Conservation (phyloP, 37 sponge, comb jelly and placozoan genomes). For the Cliona cf. orientalis region DNA sequence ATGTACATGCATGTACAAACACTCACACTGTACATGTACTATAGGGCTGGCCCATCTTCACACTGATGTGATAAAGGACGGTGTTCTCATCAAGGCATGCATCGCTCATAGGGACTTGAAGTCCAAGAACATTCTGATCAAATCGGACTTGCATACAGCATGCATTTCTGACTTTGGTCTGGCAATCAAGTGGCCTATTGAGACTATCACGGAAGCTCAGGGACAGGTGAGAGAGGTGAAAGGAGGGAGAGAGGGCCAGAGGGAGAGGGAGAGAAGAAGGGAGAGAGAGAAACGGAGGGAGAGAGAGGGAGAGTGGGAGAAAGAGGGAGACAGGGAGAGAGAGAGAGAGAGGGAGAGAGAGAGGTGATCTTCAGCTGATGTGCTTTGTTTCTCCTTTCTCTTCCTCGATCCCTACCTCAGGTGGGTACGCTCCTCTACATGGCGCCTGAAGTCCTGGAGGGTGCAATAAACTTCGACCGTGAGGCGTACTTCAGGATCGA, state of each 20-base stretch:
- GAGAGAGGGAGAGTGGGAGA: too few species aligned
- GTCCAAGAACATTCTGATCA: slow-evolving; percentile 83
- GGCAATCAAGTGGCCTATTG: slow-evolving; percentile 56
- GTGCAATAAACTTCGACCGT: slow-evolving; percentile 65
- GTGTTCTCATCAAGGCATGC: slow-evolving; percentile 49
- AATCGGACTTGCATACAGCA: slow-evolving; percentile 49
- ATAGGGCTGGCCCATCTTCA: slow-evolving; percentile 80
- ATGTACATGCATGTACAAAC: too few species aligned
- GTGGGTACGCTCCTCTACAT: slow-evolving; percentile 92
- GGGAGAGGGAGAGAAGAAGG: too few species aligned
- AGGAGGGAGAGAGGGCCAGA: too few species aligned
- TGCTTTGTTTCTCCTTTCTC: background rate
- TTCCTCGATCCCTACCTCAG: slow-evolving; percentile 10
- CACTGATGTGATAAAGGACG: slow-evolving; percentile 29
- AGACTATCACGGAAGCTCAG: too few species aligned
- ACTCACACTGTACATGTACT: too few species aligned
- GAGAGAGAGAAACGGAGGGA: too few species aligned
- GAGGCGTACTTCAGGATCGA: slow-evolving; percentile 82
- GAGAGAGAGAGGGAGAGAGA: background rate
- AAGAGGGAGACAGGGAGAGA: too few species aligned
- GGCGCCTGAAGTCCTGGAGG: slow-evolving; percentile 90
- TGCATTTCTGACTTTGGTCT: slow-evolving; percentile 88
- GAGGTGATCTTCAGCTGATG: background rate
- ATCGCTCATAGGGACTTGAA: slow-evolving; percentile 88
- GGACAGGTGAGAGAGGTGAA: too few species aligned